A percentile compares a stretch with the other conserved stretches of the same genome.
These are phyloP conservation scores for Mixornis gularis DNA, from an alignment of 2,113 vertebrate species.

Conservation along the genomic window DNA sequence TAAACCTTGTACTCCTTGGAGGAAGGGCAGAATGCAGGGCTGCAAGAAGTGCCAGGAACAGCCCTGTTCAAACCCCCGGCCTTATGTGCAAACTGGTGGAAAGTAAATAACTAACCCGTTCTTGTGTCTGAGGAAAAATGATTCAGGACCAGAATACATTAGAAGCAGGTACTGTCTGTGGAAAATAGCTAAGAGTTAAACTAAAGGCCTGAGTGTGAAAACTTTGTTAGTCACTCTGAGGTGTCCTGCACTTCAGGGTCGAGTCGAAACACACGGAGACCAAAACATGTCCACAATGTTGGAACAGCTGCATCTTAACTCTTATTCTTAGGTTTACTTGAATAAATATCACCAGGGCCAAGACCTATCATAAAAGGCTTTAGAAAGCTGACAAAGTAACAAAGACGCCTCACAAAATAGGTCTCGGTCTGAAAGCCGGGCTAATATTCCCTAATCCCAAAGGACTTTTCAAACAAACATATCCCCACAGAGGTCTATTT, in stretches of 20 bases:
- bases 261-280: neutral
- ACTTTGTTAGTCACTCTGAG: neutral
- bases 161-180: neutral
- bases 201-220: neutral
- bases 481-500: constrained; percentile 55
- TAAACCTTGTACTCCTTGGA: neutral
- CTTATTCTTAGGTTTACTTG: constrained; percentile 52
- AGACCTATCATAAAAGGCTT: constrained; percentile 65
- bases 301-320: constrained; percentile 65
- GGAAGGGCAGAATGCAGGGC: neutral
- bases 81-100: neutral
- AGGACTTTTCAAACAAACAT: constrained; percentile 65
- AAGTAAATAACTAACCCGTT: constrained; percentile 3
- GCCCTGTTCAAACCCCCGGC: neutral
- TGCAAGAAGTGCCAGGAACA: neutral
- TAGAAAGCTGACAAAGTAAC: constrained; percentile 65
- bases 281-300: constrained; percentile 47
- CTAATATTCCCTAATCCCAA: constrained; percentile 68
- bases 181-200: neutral
- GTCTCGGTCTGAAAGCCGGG: constrained; percentile 17
- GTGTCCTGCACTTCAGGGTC: neutral
- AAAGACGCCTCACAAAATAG: constrained; percentile 60
- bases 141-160: neutral
- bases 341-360: constrained; percentile 61
- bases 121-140: neutral